Base-by-base conservation (phyloP, 1,140 invertebrate genomes). In the Drosophila auraria region DNA sequence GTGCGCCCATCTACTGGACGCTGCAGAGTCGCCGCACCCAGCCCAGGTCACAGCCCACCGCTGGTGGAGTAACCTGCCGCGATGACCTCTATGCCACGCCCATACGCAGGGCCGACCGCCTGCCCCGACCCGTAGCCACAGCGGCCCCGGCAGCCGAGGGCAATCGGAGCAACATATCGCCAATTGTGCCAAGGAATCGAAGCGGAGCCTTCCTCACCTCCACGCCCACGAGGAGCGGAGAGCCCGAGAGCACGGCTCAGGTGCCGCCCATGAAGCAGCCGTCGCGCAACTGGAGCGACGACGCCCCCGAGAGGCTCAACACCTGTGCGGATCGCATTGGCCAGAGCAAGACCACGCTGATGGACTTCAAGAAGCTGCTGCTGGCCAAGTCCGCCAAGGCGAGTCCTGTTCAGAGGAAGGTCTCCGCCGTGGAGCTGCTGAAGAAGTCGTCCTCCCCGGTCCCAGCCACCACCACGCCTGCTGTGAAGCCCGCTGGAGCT, bases 361-460 rank as follows among this genome's bases (percentile, higher is more conserved):
- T 96, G 81, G 97, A 97, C 92, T 98, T 98, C 86, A 98, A 98
- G 91, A 95, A 96, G 81, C 92, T 97, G 14, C 93, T 98, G 2
- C 93, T 94, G 93, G 72, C 92, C 93, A 94, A 95, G 93, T 93
- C 94, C 64, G 93, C 94, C 87, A 94, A 94, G 69, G 93, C 94
- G 83, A 93, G 92, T 69, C 82, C 83, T 25, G 93, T 90, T 57
- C 94, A 60, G 68, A 93, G 94, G 9, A 96, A 96, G 81, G 91
- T 97, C 0, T 97, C 97, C 15, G 97, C 97, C 6, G 96, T 97
- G 5, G 97, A 98, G 92, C 95, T 97, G 91, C 90, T 98, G 7
- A 97, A 97, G 93, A 93, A 97, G 33, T 95, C 89, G 5, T 57
- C 72, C 5, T 57, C 51, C 7, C 12, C 53, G 14, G 30, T 27